Evolutionary conservation across 2,113 vertebrate species (phyloP).

Genomic region (Malurus elegans): DNA sequence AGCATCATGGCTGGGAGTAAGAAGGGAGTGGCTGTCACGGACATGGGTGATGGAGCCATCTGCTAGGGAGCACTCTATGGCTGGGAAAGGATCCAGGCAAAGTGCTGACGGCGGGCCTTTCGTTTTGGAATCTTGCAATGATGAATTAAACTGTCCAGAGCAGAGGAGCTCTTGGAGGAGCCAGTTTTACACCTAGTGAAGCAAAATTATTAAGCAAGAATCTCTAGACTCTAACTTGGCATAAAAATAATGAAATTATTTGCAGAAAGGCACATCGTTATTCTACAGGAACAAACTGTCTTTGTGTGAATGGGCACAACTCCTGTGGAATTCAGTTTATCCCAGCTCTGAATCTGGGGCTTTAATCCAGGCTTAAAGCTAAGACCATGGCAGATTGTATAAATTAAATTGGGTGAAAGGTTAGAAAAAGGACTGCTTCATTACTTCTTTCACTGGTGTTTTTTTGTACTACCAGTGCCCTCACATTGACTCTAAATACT

Average conservation of each 20-base stretch:
- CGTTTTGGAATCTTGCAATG: neutral
- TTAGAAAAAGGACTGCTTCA: neutral
- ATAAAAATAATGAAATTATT: neutral
- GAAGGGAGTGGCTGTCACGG: neutral
- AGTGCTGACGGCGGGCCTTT: neutral
- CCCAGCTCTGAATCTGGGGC: neutral
- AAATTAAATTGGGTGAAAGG: slow-evolving; percentile 5
- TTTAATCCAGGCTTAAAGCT: slow-evolving; percentile 11
- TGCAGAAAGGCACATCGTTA: neutral
- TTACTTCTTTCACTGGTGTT: neutral
- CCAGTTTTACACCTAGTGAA: neutral
- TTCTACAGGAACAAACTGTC: neutral
- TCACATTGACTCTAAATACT: neutral
- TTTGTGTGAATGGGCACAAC: neutral
- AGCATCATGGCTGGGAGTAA: rapidly evolving
- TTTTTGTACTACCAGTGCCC: neutral
- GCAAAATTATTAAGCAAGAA: neutral
- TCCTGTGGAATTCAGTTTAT: slow-evolving; percentile 5
- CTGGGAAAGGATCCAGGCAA: neutral
- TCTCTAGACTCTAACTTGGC: neutral
- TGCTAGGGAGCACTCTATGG: neutral
- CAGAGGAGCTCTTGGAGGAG: neutral
- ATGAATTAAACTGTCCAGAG: neutral
- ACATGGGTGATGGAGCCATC: neutral
- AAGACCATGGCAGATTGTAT: neutral